Evolutionary conservation across 1,140 invertebrate genomes (phyloP).

Genomic region (Drosophila lini): DNA sequence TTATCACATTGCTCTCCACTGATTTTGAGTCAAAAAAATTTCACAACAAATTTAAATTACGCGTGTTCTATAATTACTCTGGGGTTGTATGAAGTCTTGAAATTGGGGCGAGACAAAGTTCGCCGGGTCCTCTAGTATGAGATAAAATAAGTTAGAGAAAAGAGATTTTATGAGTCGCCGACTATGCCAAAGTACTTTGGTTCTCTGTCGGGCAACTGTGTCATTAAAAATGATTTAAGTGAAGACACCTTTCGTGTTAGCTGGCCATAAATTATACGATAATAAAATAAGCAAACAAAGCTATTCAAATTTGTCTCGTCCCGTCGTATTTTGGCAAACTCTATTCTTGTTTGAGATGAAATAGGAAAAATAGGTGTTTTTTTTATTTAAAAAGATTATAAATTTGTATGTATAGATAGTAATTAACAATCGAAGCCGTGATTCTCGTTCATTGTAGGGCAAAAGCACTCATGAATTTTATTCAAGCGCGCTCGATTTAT

Average conservation of each 20-base stretch:
- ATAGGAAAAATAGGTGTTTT: not conserved
- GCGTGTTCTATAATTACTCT: no score
- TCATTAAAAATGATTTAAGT: slow-evolving; percentile 52
- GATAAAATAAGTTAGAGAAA: slow-evolving; percentile 2
- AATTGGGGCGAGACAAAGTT: no score
- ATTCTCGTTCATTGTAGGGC: slow-evolving; percentile 29
- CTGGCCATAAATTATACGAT: slow-evolving; percentile 32
- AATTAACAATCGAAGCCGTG: slow-evolving; percentile 22
- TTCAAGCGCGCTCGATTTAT: slow-evolving; percentile 51
- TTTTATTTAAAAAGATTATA: not conserved
- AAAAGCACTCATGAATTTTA: slow-evolving; percentile 38
- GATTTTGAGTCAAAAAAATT: no score
- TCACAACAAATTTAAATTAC: no score
- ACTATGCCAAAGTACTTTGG: slow-evolving; percentile 13
- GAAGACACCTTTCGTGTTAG: slow-evolving; percentile 44
- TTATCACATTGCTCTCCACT: no score
- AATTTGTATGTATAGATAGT: slow-evolving; percentile 23
- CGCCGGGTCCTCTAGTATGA: no score
- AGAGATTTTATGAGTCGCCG: slow-evolving; percentile 1
- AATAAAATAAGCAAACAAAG: slow-evolving; percentile 17
- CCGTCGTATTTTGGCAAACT: slow-evolving; percentile 16
- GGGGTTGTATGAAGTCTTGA: no score
- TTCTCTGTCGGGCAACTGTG: slow-evolving; percentile 12
- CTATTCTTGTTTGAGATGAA: slow-evolving; percentile 10
- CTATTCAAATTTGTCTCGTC: slow-evolving; percentile 34